Evolutionary conservation across 64 coral and sea anemone species (phyloP).

Genomic region (Trachythela sp.): DNA sequence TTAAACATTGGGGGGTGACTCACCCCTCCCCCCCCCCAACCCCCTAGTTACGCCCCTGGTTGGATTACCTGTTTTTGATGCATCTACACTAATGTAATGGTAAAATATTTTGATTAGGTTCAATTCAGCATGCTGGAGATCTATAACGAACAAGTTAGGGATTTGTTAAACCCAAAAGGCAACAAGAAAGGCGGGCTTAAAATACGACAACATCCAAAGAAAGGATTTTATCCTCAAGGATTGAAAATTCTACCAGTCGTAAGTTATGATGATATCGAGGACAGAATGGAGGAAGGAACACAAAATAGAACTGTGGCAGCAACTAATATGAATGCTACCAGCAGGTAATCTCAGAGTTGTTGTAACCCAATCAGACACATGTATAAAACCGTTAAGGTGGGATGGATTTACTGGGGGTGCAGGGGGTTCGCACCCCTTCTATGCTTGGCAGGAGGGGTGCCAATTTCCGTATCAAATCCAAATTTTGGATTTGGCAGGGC

Average conservation of each 20-base stretch:
- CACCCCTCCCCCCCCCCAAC: too few species aligned
- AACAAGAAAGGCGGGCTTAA: slow-evolving; percentile 62
- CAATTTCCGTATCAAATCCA: too few species aligned
- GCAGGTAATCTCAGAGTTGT: slow-evolving; percentile 52
- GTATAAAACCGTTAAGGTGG: too few species aligned
- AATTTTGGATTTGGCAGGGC: too few species aligned
- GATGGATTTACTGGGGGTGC: too few species aligned
- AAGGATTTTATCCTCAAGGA: slow-evolving; percentile 79
- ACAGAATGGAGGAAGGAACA: slow-evolving; percentile 77
- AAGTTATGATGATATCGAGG: slow-evolving; percentile 62
- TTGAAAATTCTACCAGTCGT: slow-evolving; percentile 57
- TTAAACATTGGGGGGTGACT: too few species aligned
- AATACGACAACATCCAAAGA: slow-evolving; percentile 76
- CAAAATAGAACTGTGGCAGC: slow-evolving; percentile 75
- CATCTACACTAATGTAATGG: background rate
- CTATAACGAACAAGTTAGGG: slow-evolving; percentile 89
- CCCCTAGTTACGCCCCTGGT: too few species aligned
- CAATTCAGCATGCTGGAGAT: slow-evolving; percentile 92
- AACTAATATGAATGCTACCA: slow-evolving; percentile 88
- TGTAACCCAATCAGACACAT: background rate
- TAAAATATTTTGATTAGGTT: slow-evolving; percentile 40
- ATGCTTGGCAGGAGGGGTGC: too few species aligned
- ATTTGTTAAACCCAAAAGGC: slow-evolving; percentile 66
- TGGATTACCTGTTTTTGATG: too few species aligned
- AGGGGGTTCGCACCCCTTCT: too few species aligned